A percentile compares a stretch with the other conserved stretches of the same genome.
phyloP scores from a whole-genome alignment of 2,888 invertebrate genomes.

The Bursaphelenchus okinawaensis region DNA sequence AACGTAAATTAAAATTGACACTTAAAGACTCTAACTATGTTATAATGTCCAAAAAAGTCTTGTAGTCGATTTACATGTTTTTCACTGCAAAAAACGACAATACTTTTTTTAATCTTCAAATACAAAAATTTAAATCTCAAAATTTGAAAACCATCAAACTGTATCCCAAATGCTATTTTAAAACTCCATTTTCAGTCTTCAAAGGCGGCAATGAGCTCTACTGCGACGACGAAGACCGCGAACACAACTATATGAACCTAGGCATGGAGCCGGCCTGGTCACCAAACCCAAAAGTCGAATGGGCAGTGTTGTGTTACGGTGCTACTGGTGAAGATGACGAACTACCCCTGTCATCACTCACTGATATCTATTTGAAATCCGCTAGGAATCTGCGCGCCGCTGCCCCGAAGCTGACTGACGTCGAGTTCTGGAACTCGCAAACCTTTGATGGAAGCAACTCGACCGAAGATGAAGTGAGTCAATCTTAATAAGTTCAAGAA shows the following conservation, averaged over 20 bases:
- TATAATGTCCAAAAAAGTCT: too few species aligned
- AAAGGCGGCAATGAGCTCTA: background rate
- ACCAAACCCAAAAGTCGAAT: background rate
- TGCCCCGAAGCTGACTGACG: background rate
- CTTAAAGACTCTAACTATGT: too few species aligned
- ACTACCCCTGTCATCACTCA: background rate
- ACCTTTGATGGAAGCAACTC: background rate
- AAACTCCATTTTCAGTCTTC: background rate
- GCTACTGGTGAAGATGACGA: background rate
- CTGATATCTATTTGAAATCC: background rate
- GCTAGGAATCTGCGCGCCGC: background rate
- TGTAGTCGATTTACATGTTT: too few species aligned
- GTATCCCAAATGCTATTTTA: too few species aligned
- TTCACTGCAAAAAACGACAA: too few species aligned
- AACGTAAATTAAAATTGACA: too few species aligned
- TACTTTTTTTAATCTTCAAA: too few species aligned
- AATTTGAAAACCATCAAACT: too few species aligned
- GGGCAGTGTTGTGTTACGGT: background rate
- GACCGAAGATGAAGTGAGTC: background rate
- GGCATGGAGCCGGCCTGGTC: background rate
- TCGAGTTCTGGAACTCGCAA: background rate
- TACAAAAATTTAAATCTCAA: too few species aligned
- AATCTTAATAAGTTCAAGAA: too few species aligned
- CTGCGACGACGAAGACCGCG: background rate
- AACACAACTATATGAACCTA: background rate